Conservation (phyloP, 2,888 invertebrate genomes). For the Drosophila maculinotata region DNA sequence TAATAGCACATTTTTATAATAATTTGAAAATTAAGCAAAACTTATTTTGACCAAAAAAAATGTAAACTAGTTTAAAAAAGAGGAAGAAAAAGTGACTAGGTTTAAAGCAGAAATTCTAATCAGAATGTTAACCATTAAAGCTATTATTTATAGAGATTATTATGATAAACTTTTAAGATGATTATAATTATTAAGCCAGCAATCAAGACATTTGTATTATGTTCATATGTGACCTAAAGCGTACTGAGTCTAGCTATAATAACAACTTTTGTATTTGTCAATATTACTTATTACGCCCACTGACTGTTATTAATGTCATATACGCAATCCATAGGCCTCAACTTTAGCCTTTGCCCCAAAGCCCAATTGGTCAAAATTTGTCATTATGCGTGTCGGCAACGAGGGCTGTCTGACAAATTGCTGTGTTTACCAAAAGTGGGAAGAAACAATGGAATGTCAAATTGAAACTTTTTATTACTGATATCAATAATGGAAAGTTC, state of each 20-base stretch:
- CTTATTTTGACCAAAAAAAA: too few species aligned
- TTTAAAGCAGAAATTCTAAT: too few species aligned
- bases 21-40: too few species aligned
- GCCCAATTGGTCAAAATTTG: constrained; percentile 4
- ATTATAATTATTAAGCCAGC: neutral
- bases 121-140: too few species aligned
- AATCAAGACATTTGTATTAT: neutral
- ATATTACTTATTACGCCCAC: constrained; percentile 22
- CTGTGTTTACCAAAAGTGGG: neutral
- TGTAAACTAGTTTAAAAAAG: too few species aligned
- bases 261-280: constrained; percentile 17
- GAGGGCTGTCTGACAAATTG: constrained; percentile 12
- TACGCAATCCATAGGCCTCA: constrained; percentile 1
- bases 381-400: neutral
- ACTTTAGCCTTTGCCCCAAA: constrained; percentile 5
- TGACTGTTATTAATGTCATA: constrained; percentile 20
- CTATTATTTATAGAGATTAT: too few species aligned
- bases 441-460: too few species aligned
- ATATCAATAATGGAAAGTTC: too few species aligned
- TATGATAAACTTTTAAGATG: neutral
- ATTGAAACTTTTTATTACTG: too few species aligned
- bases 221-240: neutral
- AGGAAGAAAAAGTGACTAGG: too few species aligned
- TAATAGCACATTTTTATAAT: too few species aligned
- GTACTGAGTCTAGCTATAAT: neutral